A percentile compares a stretch with the other conserved stretches of the same genome.
These are phyloP conservation scores for Oxyura jamaicensis DNA, from an alignment of 2,113 vertebrate genomes.

Conservation along the genomic window DNA sequence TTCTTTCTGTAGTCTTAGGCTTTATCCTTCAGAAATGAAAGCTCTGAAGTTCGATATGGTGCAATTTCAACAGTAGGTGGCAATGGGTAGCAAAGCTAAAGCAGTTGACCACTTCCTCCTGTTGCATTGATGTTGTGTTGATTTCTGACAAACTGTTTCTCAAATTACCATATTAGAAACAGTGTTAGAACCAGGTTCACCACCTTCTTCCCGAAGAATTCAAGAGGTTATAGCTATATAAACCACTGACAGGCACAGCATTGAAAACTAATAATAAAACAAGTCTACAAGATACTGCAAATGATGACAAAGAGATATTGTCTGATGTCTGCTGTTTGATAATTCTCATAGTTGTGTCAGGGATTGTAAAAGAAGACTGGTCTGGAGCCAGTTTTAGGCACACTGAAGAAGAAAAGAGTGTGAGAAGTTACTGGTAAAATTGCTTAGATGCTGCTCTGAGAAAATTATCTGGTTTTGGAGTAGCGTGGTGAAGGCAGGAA, in stretches of 20 bases:
- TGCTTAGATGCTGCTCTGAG: not conserved
- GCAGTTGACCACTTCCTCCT: not conserved
- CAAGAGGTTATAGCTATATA: not conserved
- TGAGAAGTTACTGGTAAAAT: not conserved
- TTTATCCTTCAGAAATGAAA: not conserved
- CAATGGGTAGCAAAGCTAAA: conserved; percentile 24
- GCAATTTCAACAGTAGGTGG: conserved; percentile 45
- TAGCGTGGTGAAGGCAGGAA: not conserved
- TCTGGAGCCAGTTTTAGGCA: not conserved
- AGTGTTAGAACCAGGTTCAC: not conserved
- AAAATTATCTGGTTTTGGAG: not conserved
- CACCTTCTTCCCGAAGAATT: not conserved
- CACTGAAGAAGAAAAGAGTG: not conserved
- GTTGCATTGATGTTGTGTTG: not conserved
- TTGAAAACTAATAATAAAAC: not conserved
- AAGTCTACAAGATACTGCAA: not conserved
- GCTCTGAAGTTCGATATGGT: not conserved
- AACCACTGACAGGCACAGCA: not conserved
- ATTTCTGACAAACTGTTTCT: not conserved
- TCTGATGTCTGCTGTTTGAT: not conserved
- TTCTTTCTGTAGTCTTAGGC: not conserved
- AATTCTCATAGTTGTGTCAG: not conserved
- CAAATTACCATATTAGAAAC: not conserved
- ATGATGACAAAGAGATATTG: not conserved
- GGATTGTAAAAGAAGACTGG: not conserved